These are phyloP conservation scores for Sphenodon punctatus DNA, from an alignment of 2,797 vertebrate species.

Conservation along the genomic window DNA sequence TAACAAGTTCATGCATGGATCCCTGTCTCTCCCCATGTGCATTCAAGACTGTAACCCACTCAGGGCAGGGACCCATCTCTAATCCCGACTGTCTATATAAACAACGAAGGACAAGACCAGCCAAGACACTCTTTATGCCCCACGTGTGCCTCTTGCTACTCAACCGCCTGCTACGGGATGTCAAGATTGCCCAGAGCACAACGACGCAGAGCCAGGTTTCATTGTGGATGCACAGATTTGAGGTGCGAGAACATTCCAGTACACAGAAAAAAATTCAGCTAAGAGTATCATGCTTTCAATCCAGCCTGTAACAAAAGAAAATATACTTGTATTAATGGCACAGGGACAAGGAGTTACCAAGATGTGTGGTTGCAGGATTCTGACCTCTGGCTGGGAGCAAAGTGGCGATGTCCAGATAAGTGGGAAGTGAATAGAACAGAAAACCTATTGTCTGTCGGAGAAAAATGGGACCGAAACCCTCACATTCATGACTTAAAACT, in stretches of 20 bases:
- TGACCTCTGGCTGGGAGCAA: neutral
- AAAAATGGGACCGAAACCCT: constrained; percentile 32
- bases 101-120: neutral
- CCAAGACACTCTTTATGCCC: neutral
- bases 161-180: neutral
- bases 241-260: too few species aligned
- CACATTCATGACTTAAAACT: constrained; percentile 4
- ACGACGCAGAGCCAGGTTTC: too few species aligned
- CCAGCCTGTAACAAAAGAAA: too few species aligned
- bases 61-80: too few species aligned
- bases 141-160: neutral
- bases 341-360: neutral
- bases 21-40: too few species aligned
- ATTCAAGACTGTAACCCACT: too few species aligned
- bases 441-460: constrained; percentile 35
- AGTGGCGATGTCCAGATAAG: neutral
- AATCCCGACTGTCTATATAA: too few species aligned
- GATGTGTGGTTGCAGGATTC: neutral
- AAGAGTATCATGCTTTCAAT: too few species aligned
- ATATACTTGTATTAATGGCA: too few species aligned
- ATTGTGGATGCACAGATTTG: too few species aligned
- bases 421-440: constrained; percentile 39
- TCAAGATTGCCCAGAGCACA: too few species aligned
- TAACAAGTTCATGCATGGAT: too few species aligned
- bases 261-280: neutral